Conservation (phyloP, 2,113 vertebrate genomes). For the Scomber colias region DNA sequence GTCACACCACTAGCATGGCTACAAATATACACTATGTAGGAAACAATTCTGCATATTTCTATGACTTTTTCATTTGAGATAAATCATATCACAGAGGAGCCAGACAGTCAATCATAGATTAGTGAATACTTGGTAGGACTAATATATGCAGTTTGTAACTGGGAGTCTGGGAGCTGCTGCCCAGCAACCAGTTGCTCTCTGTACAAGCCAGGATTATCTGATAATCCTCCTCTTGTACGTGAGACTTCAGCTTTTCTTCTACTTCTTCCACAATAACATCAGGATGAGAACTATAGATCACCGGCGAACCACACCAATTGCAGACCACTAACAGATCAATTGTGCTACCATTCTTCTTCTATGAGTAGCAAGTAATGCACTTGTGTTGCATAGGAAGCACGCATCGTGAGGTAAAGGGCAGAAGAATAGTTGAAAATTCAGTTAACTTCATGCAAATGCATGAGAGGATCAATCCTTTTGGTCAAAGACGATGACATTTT, state of each 20-base stretch:
- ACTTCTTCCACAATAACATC: conserved; percentile 10
- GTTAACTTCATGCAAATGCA: conserved; percentile 42
- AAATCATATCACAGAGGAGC: too few species aligned
- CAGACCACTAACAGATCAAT: conserved; percentile 44
- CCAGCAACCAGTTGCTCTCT: not conserved
- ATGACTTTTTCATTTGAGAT: too few species aligned
- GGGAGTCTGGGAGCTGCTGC: not conserved
- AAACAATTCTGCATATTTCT: too few species aligned
- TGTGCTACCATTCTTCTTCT: not conserved
- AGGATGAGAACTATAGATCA: conserved; percentile 20
- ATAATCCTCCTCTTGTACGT: not conserved
- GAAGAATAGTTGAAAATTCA: conserved; percentile 14
- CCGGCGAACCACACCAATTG: conserved; percentile 7
- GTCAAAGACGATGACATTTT: conserved; percentile 11
- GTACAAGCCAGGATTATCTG: not conserved
- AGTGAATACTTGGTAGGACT: not conserved
- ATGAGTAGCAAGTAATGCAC: conserved; percentile 33
- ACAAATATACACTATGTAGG: too few species aligned
- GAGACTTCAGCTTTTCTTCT: not conserved
- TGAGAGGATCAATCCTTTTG: conserved; percentile 39
- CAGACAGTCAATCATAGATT: too few species aligned
- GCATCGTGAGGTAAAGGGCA: conserved; percentile 17
- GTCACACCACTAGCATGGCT: too few species aligned
- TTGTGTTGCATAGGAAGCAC: conserved; percentile 26
- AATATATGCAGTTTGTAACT: not conserved